Evolutionary conservation across 1,140 invertebrate species (phyloP).

Genomic region (Meteorus sp.): DNA sequence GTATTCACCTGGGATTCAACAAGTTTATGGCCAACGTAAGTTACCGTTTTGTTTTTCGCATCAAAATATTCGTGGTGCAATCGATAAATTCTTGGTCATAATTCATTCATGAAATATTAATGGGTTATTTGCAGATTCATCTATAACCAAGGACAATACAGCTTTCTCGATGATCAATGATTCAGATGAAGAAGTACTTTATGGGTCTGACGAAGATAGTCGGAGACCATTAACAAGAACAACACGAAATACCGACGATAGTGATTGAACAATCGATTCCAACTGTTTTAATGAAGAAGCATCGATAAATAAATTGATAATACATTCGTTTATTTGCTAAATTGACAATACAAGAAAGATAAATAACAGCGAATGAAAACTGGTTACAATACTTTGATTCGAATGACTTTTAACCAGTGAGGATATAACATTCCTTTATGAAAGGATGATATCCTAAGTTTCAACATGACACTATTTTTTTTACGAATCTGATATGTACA

Average conservation of each 20-base stretch:
- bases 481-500: too few relatives aligned
- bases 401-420: too few relatives aligned
- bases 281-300: background rate
- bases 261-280: constrained; percentile 60
- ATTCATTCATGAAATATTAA: background rate
- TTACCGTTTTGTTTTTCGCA: constrained; percentile 14
- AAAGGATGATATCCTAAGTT: too few relatives aligned
- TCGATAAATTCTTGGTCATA: background rate
- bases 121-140: constrained; percentile 66
- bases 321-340: too few relatives aligned
- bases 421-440: too few relatives aligned
- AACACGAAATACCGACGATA: constrained; percentile 68
- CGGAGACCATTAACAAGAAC: constrained; percentile 69
- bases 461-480: too few relatives aligned
- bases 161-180: constrained; percentile 98
- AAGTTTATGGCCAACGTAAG: constrained; percentile 75
- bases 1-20: constrained; percentile 83
- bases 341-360: constrained; percentile 2
- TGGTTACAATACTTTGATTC: too few relatives aligned
- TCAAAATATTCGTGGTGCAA: constrained; percentile 2
- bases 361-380: background rate
- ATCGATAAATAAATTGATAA: background rate
- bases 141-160: constrained; percentile 95
- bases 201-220: constrained; percentile 89
- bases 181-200: constrained; percentile 96